phyloP scores from a whole-genome alignment of 2,113 vertebrate species.

The Prunella fulvescens region DNA sequence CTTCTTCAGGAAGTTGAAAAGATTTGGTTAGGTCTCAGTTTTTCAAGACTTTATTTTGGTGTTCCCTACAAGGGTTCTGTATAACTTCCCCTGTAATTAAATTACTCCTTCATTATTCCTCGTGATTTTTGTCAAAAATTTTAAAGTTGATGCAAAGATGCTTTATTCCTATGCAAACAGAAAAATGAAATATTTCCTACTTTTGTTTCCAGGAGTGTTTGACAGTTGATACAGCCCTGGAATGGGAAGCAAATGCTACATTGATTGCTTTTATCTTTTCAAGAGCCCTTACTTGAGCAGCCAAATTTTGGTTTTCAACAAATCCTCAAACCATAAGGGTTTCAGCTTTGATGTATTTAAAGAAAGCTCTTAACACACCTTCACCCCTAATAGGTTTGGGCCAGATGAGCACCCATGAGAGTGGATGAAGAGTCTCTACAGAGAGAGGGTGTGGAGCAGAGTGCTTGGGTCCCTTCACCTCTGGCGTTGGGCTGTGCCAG shows the following conservation, averaged over 20 bases:
- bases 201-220: neutral
- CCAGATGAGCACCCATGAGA: neutral
- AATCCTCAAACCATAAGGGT: neutral
- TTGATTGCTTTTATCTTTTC: neutral
- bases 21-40: neutral
- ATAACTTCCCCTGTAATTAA: neutral
- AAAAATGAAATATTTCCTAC: neutral
- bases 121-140: neutral
- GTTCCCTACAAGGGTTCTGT: neutral
- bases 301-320: neutral
- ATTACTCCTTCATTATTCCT: neutral
- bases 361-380: neutral
- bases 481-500: neutral
- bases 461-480: neutral
- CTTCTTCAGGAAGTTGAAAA: neutral
- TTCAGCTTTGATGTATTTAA: neutral
- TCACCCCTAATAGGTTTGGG: neutral
- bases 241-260: neutral
- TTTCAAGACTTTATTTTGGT: neutral
- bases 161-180: neutral
- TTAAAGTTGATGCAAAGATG: neutral
- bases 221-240: neutral
- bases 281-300: neutral
- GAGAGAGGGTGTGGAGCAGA: neutral
- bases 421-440: neutral